These are phyloP conservation scores for Stichopus horrens DNA, from an alignment of 53 echinoderm and acorn worm genomes.

Conservation along the genomic window DNA sequence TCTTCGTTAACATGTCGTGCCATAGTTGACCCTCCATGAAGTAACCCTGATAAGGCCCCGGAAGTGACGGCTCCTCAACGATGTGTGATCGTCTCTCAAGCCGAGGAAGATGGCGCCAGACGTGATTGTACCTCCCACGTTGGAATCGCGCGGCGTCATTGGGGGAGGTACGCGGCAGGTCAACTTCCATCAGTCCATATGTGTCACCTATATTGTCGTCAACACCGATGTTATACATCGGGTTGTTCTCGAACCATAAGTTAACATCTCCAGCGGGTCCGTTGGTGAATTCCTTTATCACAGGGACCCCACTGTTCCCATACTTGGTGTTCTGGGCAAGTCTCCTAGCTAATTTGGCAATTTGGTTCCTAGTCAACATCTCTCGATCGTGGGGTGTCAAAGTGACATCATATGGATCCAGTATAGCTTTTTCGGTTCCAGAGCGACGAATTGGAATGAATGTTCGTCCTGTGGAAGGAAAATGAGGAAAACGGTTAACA, in stretches of 20 bases:
- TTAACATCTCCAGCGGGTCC: slow-evolving; percentile 35
- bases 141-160: neutral
- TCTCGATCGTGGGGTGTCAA: neutral
- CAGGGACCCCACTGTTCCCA: neutral
- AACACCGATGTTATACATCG: slow-evolving; percentile 38
- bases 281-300: neutral
- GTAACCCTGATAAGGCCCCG: slow-evolving; percentile 46
- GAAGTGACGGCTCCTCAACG: slow-evolving; percentile 40
- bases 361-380: neutral
- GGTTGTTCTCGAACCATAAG: slow-evolving; percentile 41
- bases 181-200: neutral
- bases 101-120: neutral
- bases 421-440: slow-evolving; percentile 4
- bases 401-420: neutral
- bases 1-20: slow-evolving; percentile 17
- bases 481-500: neutral
- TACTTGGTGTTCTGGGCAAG: slow-evolving; percentile 8
- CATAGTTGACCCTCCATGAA: slow-evolving; percentile 45
- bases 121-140: neutral
- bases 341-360: slow-evolving; percentile 22
- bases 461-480: neutral
- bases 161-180: slow-evolving; percentile 16
- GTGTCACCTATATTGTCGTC: slow-evolving; percentile 40
- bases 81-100: neutral
- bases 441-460: slow-evolving; percentile 11